Evolutionary conservation across 2,888 invertebrate species (phyloP).

Genomic region (Alloscopus bannaensis): DNA sequence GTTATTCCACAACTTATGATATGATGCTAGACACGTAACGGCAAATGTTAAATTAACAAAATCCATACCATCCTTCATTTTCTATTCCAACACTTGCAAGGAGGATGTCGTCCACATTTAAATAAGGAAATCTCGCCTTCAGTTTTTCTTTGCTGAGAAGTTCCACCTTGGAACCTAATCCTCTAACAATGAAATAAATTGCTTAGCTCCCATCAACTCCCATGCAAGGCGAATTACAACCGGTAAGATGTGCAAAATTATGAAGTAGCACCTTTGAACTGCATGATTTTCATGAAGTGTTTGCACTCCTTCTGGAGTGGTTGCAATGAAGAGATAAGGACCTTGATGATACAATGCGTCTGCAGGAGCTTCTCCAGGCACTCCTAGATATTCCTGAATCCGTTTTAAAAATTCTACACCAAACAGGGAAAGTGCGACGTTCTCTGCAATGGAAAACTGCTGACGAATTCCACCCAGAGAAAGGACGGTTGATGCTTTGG

Average conservation of each 20-base stretch:
- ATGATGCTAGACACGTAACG: too few species aligned
- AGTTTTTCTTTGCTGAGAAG: constrained; percentile 83
- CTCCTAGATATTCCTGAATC: constrained; percentile 80
- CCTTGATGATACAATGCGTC: constrained; percentile 89
- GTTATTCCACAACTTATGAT: too few species aligned
- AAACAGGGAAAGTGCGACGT: constrained; percentile 91
- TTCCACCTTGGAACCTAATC: constrained; percentile 87
- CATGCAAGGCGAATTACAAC: too few species aligned
- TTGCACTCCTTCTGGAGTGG: constrained; percentile 85
- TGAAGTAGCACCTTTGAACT: constrained; percentile 79
- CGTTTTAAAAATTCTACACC: constrained; percentile 92
- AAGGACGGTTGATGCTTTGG: constrained; percentile 82
- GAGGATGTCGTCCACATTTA: constrained; percentile 88
- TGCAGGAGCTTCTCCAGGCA: constrained; percentile 77
- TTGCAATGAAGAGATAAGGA: constrained; percentile 92
- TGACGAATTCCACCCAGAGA: constrained; percentile 91
- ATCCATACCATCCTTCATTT: constrained; percentile 87
- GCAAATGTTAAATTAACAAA: background rate
- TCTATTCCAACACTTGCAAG: constrained; percentile 87
- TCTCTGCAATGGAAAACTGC: constrained; percentile 94
- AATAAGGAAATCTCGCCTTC: constrained; percentile 89
- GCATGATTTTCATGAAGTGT: constrained; percentile 82
- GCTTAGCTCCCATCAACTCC: background rate
- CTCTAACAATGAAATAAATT: constrained; percentile 75
- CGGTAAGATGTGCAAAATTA: background rate